Percentiles rank a stretch among this genome's conserved stretches.
These are phyloP conservation scores for Malaclemys terrapin DNA, from an alignment of 2,113 vertebrate species.

Conservation along the genomic window DNA sequence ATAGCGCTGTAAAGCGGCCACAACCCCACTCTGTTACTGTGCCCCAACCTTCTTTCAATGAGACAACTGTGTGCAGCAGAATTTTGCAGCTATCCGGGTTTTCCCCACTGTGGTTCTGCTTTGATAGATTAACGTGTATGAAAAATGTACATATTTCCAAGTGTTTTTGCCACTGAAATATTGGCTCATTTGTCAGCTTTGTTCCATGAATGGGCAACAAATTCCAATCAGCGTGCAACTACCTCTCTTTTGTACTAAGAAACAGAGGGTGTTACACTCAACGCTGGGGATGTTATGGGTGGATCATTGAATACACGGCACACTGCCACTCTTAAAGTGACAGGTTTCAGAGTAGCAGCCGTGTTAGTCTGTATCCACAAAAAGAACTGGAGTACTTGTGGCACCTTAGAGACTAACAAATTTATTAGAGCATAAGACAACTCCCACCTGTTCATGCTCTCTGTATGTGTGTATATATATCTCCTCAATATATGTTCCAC, in stretches of 20 bases:
- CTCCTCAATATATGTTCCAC: too few relatives aligned
- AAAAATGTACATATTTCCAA: not conserved
- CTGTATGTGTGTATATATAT: too few relatives aligned
- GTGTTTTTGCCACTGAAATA: fast-evolving
- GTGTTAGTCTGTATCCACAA: too few relatives aligned
- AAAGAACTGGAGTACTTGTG: too few relatives aligned
- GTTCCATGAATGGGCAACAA: not conserved
- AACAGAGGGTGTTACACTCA: not conserved
- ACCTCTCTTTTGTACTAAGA: not conserved
- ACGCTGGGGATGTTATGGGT: not conserved
- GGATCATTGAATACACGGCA: not conserved
- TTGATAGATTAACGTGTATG: fast-evolving
- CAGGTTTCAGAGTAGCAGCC: too few relatives aligned
- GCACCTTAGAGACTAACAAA: too few relatives aligned
- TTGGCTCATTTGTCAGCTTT: not conserved
- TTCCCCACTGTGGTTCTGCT: not conserved
- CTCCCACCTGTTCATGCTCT: too few relatives aligned
- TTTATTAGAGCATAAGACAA: too few relatives aligned
- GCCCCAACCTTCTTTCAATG: not conserved
- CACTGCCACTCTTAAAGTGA: too few relatives aligned
- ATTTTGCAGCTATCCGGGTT: not conserved
- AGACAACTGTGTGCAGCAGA: not conserved
- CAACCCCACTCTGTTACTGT: not conserved
- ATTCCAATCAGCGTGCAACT: not conserved
- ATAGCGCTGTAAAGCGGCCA: not conserved